Evolutionary conservation across 2,113 vertebrate genomes (phyloP).

Genomic region (Hippoglossus stenolepis): DNA sequence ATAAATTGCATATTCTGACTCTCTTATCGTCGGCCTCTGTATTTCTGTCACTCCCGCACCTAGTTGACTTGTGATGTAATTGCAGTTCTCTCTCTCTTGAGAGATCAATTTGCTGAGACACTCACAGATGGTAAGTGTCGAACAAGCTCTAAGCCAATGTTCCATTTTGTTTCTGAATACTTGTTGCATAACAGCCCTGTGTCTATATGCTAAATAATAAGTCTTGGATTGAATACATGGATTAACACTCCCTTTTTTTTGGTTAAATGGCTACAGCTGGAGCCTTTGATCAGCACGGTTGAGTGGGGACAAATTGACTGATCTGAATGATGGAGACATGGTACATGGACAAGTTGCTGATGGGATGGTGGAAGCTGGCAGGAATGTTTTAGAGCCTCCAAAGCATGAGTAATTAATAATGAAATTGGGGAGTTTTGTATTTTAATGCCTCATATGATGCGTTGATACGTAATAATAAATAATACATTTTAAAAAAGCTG

Average conservation of each 20-base stretch:
- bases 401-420: neutral
- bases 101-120: slow-evolving; percentile 28
- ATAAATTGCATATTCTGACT: neutral
- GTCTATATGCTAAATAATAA: slow-evolving; percentile 31
- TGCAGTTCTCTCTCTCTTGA: neutral
- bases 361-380: slow-evolving; percentile 37
- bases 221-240: neutral
- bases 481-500: too few relatives aligned
- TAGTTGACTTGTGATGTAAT: slow-evolving; percentile 24
- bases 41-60: slow-evolving; percentile 7
- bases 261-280: neutral
- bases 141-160: slow-evolving; percentile 29
- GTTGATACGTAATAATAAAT: neutral
- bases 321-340: slow-evolving; percentile 29
- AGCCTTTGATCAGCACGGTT: slow-evolving; percentile 45
- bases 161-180: slow-evolving; percentile 39
- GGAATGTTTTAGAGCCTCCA: slow-evolving; percentile 22
- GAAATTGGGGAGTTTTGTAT: neutral
- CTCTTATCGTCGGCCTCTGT: slow-evolving; percentile 9
- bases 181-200: slow-evolving; percentile 41
- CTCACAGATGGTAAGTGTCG: slow-evolving; percentile 13
- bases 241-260: neutral
- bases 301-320: slow-evolving; percentile 49
- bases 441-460: neutral
- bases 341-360: slow-evolving; percentile 34